A percentile compares a stretch with the other conserved stretches of the same genome.
Conservation (phyloP, 2,113 vertebrate genomes). For the Ascaphus truei region DNA sequence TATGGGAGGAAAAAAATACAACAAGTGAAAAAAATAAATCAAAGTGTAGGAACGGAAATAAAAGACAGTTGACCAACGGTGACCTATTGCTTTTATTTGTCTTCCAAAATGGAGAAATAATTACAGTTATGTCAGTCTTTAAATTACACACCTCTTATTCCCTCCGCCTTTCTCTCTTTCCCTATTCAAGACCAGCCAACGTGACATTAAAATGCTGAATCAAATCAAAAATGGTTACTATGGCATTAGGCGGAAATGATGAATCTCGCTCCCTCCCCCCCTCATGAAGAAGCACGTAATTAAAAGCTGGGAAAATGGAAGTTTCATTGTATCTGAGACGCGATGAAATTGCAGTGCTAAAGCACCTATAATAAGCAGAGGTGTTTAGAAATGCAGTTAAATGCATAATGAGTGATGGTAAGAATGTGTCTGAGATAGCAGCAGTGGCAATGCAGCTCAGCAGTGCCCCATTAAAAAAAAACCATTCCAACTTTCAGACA, state of each 20-base stretch:
- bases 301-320: conserved; percentile 57
- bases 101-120: conserved; percentile 57
- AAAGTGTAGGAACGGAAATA: conserved; percentile 34
- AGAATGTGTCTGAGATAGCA: neutral
- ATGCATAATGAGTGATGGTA: conserved; percentile 40
- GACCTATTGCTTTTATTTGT: conserved; percentile 66
- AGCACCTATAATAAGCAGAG: conserved; percentile 21
- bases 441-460: neutral
- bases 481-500: too few relatives aligned
- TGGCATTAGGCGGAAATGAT: conserved; percentile 69
- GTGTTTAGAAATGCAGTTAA: conserved; percentile 53
- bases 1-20: neutral
- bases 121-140: conserved; percentile 53
- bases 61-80: conserved; percentile 52
- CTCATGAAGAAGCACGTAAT: conserved; percentile 56
- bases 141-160: conserved; percentile 50
- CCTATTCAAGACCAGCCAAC: conserved; percentile 61
- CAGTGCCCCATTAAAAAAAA: too few relatives aligned
- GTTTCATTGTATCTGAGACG: conserved; percentile 55
- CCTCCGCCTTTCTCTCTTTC: conserved; percentile 4
- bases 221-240: conserved; percentile 69
- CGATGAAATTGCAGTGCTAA: conserved; percentile 50
- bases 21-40: neutral
- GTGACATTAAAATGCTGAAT: conserved; percentile 67
- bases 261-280: conserved; percentile 55